Conservation (phyloP, 2,797 vertebrate species). For the Thamnophis elegans region DNA sequence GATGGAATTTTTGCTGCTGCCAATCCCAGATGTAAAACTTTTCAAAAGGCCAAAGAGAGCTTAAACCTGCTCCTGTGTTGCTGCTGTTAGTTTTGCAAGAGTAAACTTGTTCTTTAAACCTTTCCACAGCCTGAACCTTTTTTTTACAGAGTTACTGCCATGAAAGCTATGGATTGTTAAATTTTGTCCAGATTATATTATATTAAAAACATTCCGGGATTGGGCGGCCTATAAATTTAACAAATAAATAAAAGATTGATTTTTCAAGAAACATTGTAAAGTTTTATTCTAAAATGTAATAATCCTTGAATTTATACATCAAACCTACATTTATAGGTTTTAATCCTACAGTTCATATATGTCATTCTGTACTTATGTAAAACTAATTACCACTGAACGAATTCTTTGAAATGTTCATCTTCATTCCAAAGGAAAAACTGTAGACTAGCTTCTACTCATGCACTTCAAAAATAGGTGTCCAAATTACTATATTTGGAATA, state of each 20-base stretch:
- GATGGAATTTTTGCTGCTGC: conserved; percentile 10
- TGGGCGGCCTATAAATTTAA: too few species aligned
- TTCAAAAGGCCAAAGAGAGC: neutral
- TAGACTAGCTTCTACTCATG: conserved; percentile 56
- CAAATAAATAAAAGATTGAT: too few species aligned
- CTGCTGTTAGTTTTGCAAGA: neutral
- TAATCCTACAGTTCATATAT: conserved; percentile 48
- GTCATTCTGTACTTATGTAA: conserved; percentile 73
- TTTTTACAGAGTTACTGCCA: conserved; percentile 24
- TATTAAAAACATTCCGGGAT: conserved; percentile 45
- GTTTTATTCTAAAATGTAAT: conserved; percentile 54
- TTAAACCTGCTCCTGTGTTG: neutral
- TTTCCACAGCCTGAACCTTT: conserved; percentile 21
- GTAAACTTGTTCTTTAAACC: conserved; percentile 1
- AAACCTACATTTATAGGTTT: neutral
- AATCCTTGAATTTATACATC: conserved; percentile 56
- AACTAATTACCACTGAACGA: conserved; percentile 60
- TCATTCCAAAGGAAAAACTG: conserved; percentile 66
- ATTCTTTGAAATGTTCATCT: conserved; percentile 68
- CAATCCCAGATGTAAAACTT: neutral
- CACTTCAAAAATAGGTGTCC: conserved; percentile 56
- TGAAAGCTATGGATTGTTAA: conserved; percentile 44
- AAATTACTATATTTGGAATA: conserved; percentile 46
- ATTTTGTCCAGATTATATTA: conserved; percentile 28
- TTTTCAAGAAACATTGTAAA: conserved; percentile 48